A percentile compares a stretch with the other conserved stretches of the same genome.
Conservation (phyloP, 2,888 invertebrate species). For the Lasioglossum zephyrum region DNA sequence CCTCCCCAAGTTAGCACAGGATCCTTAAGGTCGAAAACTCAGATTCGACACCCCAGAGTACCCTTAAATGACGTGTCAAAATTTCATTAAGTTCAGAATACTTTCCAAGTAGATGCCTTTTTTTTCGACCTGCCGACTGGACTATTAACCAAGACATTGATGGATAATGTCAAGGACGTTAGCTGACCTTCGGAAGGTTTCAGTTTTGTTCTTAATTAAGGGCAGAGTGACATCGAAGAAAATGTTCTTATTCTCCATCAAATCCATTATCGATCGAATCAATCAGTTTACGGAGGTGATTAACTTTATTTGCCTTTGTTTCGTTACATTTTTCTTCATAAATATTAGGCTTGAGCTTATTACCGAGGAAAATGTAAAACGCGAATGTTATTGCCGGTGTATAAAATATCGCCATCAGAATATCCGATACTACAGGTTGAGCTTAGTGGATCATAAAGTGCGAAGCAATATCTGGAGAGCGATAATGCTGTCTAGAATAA, state of each 20-base stretch:
- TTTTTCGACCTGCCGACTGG: no score
- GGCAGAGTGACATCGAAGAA: no score
- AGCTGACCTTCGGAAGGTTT: background rate
- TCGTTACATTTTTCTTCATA: background rate
- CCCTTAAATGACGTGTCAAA: no score
- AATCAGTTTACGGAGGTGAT: no score
- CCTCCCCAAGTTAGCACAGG: no score
- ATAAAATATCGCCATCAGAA: background rate
- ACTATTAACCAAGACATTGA: background rate
- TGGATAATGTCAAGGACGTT: background rate
- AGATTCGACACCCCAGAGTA: no score
- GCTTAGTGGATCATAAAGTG: constrained; percentile 14
- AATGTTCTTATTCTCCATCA: background rate
- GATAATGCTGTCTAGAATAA: constrained; percentile 14
- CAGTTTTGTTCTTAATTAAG: no score
- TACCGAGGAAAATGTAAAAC: background rate
- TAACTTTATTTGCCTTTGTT: no score
- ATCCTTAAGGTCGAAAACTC: no score
- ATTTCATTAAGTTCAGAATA: no score
- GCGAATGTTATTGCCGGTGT: background rate
- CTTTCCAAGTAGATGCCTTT: no score
- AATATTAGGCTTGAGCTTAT: background rate
- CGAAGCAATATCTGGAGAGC: constrained; percentile 11
- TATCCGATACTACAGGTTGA: background rate
- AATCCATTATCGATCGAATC: no score